Conservation (phyloP, 2,797 vertebrate genomes). For the Crenuchus spilurus region DNA sequence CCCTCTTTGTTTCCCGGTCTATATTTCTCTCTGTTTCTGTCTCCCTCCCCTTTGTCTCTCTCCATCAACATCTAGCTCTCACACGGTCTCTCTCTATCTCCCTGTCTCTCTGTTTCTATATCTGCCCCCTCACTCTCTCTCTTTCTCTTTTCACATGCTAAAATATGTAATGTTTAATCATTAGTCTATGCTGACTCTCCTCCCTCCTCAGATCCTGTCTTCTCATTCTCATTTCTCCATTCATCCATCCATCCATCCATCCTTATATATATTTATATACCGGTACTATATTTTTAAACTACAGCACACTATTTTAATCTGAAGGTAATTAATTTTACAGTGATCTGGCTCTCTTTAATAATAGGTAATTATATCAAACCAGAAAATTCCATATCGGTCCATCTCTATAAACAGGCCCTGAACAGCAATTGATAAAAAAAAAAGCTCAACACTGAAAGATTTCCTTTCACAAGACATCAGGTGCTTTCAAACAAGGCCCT, state of each 20-base stretch:
- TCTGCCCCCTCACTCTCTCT: neutral
- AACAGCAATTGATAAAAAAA: too few species aligned
- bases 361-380: too few species aligned
- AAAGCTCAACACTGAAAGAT: constrained; percentile 10
- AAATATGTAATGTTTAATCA: neutral
- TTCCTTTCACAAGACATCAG: constrained; percentile 30
- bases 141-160: neutral
- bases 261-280: too few species aligned
- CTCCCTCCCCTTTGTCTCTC: neutral
- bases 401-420: too few species aligned
- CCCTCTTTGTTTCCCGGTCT: constrained; percentile 4
- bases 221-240: neutral
- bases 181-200: neutral
- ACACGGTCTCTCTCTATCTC: neutral
- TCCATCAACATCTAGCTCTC: neutral
- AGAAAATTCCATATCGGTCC: too few species aligned
- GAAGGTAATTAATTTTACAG: too few species aligned
- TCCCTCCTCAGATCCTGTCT: too few species aligned
- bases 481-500: constrained; percentile 17
- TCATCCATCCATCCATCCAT: too few species aligned
- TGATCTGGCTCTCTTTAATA: too few species aligned
- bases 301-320: too few species aligned
- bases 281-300: too few species aligned
- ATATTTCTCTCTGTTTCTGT: neutral
- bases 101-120: neutral